Conservation (phyloP, 2,113 vertebrate genomes). For the Hymenochirus boettgeri region DNA sequence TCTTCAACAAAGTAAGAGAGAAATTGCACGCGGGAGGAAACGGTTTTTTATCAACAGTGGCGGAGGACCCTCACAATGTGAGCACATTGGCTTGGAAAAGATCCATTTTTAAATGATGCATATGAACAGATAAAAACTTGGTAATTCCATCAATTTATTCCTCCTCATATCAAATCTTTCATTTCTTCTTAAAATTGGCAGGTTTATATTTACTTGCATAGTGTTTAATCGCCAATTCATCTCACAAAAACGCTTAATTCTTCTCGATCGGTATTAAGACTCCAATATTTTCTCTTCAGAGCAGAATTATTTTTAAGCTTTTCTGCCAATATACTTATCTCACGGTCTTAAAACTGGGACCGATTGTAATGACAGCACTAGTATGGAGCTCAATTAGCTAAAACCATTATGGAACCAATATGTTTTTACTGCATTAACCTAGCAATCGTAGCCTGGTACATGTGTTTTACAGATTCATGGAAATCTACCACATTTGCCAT, state of each 20-base stretch:
- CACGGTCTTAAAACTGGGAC: neutral
- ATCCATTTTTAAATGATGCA: constrained; percentile 26
- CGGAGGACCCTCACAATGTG: constrained; percentile 4
- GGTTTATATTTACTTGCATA: neutral
- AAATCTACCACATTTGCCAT: no score
- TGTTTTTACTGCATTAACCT: no score
- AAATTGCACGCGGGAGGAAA: constrained; percentile 26
- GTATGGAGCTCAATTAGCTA: no score
- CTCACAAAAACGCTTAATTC: neutral
- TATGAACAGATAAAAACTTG: constrained; percentile 7
- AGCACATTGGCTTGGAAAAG: constrained; percentile 18
- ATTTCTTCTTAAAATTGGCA: constrained; percentile 3
- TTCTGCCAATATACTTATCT: neutral
- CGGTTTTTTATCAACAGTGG: constrained; percentile 12
- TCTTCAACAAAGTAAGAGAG: constrained; percentile 21
- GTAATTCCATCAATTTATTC: constrained; percentile 2
- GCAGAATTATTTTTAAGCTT: neutral
- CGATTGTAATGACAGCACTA: neutral
- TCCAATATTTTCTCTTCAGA: neutral
- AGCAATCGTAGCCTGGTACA: no score
- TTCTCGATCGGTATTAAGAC: neutral
- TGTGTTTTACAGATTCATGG: no score
- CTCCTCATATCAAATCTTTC: neutral
- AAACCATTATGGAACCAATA: no score
- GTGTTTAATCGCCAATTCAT: constrained; percentile 9